phyloP scores from a whole-genome alignment of 2,797 vertebrate genomes.

The Gadopsis marmoratus region DNA sequence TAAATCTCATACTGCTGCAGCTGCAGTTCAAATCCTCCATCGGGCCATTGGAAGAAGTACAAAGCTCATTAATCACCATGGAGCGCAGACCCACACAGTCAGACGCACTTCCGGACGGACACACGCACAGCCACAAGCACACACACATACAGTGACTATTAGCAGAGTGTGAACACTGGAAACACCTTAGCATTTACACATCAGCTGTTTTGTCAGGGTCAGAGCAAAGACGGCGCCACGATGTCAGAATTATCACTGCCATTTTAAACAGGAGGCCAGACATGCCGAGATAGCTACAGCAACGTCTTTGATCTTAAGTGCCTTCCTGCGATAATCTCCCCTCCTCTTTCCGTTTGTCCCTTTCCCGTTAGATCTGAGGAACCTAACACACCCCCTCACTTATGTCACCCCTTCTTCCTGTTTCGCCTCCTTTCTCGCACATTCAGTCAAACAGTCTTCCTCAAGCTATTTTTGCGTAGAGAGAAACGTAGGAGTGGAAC shows the following conservation, averaged over 20 bases:
- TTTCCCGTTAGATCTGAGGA: constrained; percentile 5
- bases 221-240: constrained; percentile 24
- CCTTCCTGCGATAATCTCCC: constrained; percentile 9
- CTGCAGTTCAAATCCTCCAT: constrained; percentile 68
- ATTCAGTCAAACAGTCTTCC: constrained; percentile 27
- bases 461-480: constrained; percentile 21
- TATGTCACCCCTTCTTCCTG: background rate
- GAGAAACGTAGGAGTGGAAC: constrained; percentile 12
- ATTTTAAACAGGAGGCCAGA: constrained; percentile 23
- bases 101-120: background rate
- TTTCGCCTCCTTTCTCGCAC: background rate
- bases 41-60: constrained; percentile 58
- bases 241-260: constrained; percentile 35
- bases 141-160: constrained; percentile 5
- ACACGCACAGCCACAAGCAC: constrained; percentile 18
- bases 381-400: constrained; percentile 13
- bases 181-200: constrained; percentile 46
- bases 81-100: constrained; percentile 34
- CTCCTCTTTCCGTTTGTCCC: constrained; percentile 17
- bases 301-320: constrained; percentile 25
- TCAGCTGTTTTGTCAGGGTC: constrained; percentile 53
- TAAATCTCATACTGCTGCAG: constrained; percentile 72
- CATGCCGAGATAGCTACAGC: constrained; percentile 27
- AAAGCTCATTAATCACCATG: constrained; percentile 69
- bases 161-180: constrained; percentile 7